Evolutionary conservation across 2,888 invertebrate genomes (phyloP).

Genomic region (Temnothorax ravouxi): DNA sequence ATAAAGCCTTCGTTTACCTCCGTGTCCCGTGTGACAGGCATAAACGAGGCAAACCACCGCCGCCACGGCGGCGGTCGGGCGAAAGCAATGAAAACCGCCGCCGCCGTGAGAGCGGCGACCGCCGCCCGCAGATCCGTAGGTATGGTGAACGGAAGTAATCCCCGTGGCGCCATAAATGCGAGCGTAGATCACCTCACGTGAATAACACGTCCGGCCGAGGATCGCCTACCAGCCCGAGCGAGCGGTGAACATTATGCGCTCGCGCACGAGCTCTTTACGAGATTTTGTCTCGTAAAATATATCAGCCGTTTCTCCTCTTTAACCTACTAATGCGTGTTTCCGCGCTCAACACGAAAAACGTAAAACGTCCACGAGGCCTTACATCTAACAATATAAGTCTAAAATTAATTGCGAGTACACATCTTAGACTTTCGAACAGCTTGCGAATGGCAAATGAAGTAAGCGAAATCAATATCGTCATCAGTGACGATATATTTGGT

Average conservation of each 20-base stretch:
- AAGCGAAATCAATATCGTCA: not conserved
- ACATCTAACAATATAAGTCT: not conserved
- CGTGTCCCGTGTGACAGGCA: constrained; percentile 87
- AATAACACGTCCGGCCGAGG: constrained; percentile 66
- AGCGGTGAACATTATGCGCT: constrained; percentile 60
- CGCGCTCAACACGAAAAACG: constrained; percentile 41
- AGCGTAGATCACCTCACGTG: constrained; percentile 69
- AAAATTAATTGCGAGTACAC: not conserved
- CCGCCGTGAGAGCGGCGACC: constrained; percentile 80
- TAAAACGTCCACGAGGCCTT: constrained; percentile 65
- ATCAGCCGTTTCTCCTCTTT: constrained; percentile 52
- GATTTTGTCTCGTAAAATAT: constrained; percentile 62
- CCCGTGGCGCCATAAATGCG: constrained; percentile 72
- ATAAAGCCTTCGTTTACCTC: constrained; percentile 81
- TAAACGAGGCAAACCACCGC: constrained; percentile 87
- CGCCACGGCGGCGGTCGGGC: constrained; percentile 82
- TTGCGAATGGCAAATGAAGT: not conserved
- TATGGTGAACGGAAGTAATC: constrained; percentile 83
- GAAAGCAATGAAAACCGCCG: constrained; percentile 85
- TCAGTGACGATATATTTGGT: not conserved
- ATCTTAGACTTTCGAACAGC: not conserved
- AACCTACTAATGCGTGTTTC: constrained; percentile 35
- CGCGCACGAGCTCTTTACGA: constrained; percentile 64
- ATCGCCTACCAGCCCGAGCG: constrained; percentile 54
- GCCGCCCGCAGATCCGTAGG: constrained; percentile 82